Evolutionary conservation across 2,113 vertebrate genomes (phyloP), one percentile per base, ranked within the genome.

Genomic region (Notechis scutatus): DNA sequence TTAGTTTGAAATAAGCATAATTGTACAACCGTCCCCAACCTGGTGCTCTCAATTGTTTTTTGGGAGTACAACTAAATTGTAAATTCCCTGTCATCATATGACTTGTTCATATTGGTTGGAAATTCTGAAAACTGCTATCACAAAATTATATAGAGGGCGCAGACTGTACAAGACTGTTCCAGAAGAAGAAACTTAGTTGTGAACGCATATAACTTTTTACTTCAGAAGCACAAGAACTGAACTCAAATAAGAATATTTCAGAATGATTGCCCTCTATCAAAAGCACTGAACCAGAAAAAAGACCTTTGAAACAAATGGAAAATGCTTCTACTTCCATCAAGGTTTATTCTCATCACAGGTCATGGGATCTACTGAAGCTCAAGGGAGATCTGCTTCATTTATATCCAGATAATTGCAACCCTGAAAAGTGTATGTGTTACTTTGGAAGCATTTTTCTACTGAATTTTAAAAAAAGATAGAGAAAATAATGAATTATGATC

Each of bases 141-240:
- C 74, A 39, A 39, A 81, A 39, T 39, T 39, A 42, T 81, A 81
- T 9, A 81, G 34, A 81, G 8, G 18, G 39, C 20, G 3, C 74
- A 42, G 74, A 81, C 34, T 21, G 18, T 7, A 39, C 2, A 39
- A 74, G 5, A 74, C n/a, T 39, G n/a, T 52, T 91, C 20, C n/a
- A 74, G 50, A 6, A 89, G 69, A 55, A 56, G 91, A 85, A 95
- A 64, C 0, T 54, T 93, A 95, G 91, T 87, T 88, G 91, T 91
- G 92, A 94, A 52, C 26, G 87, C 93, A 39, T 11, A 0, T 90
- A 3, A 93, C 93, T 88, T 12, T 45, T 89, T 92, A 92, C 90
- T 86, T 89, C 29, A 29, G 74, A 92, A 90, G 29, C 55, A 91
- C 52, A 92, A 93, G 2, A 54, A 92, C 90, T 81, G 74, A 34